Base-by-base conservation (phyloP, 2,797 vertebrate species). In the Hephaestus fuliginosus region DNA sequence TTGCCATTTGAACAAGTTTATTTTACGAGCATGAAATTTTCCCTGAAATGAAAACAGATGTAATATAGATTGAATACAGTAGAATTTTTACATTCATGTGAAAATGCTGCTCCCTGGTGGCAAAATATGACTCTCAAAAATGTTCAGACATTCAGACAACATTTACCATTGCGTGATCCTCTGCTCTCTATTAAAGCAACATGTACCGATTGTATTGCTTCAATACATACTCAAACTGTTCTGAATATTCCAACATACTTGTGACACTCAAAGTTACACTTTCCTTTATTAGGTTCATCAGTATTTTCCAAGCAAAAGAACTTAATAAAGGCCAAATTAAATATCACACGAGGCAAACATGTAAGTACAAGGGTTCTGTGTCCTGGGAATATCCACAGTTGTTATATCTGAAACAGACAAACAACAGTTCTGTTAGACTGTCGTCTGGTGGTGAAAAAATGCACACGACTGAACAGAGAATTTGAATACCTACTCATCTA, bases 231-330 rank as follows among this genome's bases (percentile, higher is more conserved):
- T 78, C 9, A 76, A 44, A 36, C 75, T 14, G 44, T 74, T 77
- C 65, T 41, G 86, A 81, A 86, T 81, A 70, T 86, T 78, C 61
- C 68, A 85, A 86, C 17, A 89, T 86, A 70, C 46, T 77, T 88
- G 68, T 81, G 74, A 90, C 82, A 89, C 70, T 82, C 88, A 91
- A 93, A 94, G 84, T 90, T 88, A 87, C 52, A 89, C 51, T 85
- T 81, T 91, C 92, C 91, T 96, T 96, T 95, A 96, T 95, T 95
- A 94, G 65, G 90, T 94, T 90, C 92, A 92, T 94, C 78, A 89
- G 92, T 95, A 96, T 95, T 93, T 94, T 95, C 96, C 95, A 95
- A 93, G 90, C 90, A 94, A 93, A 88, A 94, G 89, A 95, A 95
- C 94, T 77, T 88, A 94, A 94, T 94, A 94, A 95, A 95, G 93